Evolutionary conservation across 2,888 invertebrate species (phyloP), one percentile per base, ranked within the genome.

Genomic region (Agriopis aurantiaria): DNA sequence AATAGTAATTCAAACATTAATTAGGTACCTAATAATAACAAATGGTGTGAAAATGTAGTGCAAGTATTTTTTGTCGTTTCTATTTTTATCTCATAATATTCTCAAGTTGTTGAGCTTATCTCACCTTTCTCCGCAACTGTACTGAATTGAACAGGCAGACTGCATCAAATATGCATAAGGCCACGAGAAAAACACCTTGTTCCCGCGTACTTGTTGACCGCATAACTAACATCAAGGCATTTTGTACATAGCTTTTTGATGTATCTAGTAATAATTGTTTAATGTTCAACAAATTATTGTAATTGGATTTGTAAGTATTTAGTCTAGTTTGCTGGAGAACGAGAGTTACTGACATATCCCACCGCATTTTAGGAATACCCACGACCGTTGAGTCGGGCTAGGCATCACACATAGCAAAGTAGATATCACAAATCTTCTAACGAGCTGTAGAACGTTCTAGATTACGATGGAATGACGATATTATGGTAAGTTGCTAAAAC

Each of bases 101-200:
- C 48, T n/a, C 12, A 43, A 43, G 12, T 8, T 55, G 40, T 43
- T 41, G 2, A 14, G 49, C 41, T 40, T 49, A 66, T 33, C 33
- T 23, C 53, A 59, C 64, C 64, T 68, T 33, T 63, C n/a, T 41
- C n/a, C 1, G 12, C 55, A 14, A 55, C 41, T 66, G 82, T 83
- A 82, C 82, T 85, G 83, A 80, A 80, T 79, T 80, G 79, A 80
- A 80, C 79, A 49, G 80, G 82, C 76, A 81, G 76, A 80, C 82
- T 81, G 79, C 82, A 88, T 89, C 83, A 87, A 89, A 84, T 88
- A 89, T 89, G 86, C 88, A 87, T 86, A 85, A 87, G 85, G 83
- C 79, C 78, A 85, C 84, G 82, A 83, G 84, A 88, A 87, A 88
- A 88, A 88, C 81, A 80, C 78, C 82, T 86, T 80, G 79, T 78